These are phyloP conservation scores for Tetrao urogallus DNA, from an alignment of 2,113 vertebrate genomes.

Conservation along the genomic window DNA sequence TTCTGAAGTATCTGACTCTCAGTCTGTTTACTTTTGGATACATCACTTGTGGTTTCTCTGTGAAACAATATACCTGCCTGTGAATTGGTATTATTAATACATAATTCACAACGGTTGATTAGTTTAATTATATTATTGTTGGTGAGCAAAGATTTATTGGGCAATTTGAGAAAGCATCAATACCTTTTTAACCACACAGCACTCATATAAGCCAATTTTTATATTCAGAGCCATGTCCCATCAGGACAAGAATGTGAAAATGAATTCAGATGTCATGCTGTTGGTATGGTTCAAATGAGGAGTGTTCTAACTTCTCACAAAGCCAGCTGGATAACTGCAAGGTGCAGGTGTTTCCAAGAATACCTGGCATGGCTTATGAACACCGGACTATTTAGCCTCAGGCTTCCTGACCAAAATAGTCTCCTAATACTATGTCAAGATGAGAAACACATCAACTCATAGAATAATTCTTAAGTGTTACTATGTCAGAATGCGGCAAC, in stretches of 20 bases:
- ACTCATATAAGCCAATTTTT: neutral
- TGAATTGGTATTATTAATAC: neutral
- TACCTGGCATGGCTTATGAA: constrained; percentile 13
- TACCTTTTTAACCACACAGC: neutral
- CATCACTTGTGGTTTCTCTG: neutral
- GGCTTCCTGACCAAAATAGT: constrained; percentile 19
- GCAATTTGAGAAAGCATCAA: neutral
- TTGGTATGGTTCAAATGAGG: constrained; percentile 48
- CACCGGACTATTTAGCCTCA: constrained; percentile 29
- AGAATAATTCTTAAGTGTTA: constrained; percentile 23
- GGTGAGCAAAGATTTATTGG: neutral
- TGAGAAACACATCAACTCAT: neutral
- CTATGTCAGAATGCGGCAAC: neutral
- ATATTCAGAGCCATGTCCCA: constrained; percentile 10
- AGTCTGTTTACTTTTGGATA: neutral
- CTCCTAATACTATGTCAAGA: neutral
- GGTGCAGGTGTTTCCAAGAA: constrained; percentile 56
- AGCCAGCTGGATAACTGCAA: constrained; percentile 46
- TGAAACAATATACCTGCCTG: neutral
- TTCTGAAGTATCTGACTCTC: neutral
- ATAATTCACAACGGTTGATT: neutral
- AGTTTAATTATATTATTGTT: neutral
- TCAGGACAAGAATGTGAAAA: constrained; percentile 47
- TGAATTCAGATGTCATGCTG: neutral
- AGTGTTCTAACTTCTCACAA: constrained; percentile 31